Evolutionary conservation across 2,888 invertebrate species (phyloP).

Genomic region (Monopis laevigella): DNA sequence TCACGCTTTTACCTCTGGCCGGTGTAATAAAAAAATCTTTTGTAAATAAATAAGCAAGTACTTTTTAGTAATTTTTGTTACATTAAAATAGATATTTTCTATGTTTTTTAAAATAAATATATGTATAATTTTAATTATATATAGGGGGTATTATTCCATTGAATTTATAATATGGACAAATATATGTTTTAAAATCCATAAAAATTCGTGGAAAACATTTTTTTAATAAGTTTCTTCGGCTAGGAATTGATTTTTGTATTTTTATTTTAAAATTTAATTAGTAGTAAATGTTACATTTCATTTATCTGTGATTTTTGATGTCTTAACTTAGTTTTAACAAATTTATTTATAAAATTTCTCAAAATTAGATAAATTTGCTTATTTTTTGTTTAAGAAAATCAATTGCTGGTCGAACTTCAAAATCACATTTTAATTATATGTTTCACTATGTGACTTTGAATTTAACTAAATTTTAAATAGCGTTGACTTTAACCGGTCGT

Average conservation of each 20-base stretch:
- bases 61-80: neutral
- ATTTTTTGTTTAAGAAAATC: neutral
- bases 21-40: neutral
- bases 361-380: neutral
- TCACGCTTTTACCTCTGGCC: neutral
- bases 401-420: conserved; percentile 20
- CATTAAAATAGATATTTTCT: neutral
- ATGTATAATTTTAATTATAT: too few species aligned
- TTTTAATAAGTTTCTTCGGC: neutral
- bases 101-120: neutral
- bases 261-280: neutral
- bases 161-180: conserved; percentile 44
- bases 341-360: neutral
- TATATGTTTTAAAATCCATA: conserved; percentile 51
- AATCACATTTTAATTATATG: conserved; percentile 55
- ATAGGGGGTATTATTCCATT: conserved; percentile 25
- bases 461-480: neutral
- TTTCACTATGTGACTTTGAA: conserved; percentile 53
- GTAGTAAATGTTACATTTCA: neutral
- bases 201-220: conserved; percentile 28
- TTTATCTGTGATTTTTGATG: neutral
- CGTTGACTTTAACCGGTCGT: too few species aligned
- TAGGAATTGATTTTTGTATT: neutral
- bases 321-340: neutral
- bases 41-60: neutral